Evolutionary conservation across 2,113 vertebrate species (phyloP), one percentile per base, ranked within the genome.

Genomic region (Tringa solitaria): DNA sequence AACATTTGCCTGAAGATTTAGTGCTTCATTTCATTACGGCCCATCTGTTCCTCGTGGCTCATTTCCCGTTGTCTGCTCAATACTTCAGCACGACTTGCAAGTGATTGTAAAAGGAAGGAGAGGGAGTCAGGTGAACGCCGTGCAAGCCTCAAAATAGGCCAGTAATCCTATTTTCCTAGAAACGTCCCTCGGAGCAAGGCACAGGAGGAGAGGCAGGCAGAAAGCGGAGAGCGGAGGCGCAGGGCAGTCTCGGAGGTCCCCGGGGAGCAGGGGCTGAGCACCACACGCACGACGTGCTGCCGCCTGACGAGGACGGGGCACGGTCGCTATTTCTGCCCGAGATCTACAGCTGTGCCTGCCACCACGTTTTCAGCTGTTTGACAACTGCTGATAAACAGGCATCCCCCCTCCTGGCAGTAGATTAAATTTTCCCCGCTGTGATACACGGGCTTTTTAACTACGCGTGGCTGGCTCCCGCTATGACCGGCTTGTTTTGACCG

Each of bases 151-250:
- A 33, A 51, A 56, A 89, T 12, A 26, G 19, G 57, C 67, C 30
- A 68, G 37, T 28, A 68, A 84, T 35, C 43, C 43, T 63, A 4
- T 65, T 50, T 75, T 74, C 26, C 50, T 82, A 50, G 39, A 88
- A 59, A 64, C 4, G 21, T 63, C 50, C 14, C 72, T 20, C 2
- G 0, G 46, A 76, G 39, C 45, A 46, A 46, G 45, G 45, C 45
- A 20, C 19, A 24, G 0, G 1, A 59, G 53, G 33, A 88, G 16
- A 27, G 22, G 37, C 45, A 61, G 0, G 0, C 45, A 76, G 76
- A 59, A 51, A 70, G 35, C 1, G 4, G 33, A 78, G 39, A 77
- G 30, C 43, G 22, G 88, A 85, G 85, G 39, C 3, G 2, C 19
- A 26, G 35, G 18, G 43, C 0, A 0, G 45, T 16, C 51, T 74